Evolutionary conservation across 2,888 invertebrate genomes (phyloP).

Genomic region (Coleophora flavipennella): DNA sequence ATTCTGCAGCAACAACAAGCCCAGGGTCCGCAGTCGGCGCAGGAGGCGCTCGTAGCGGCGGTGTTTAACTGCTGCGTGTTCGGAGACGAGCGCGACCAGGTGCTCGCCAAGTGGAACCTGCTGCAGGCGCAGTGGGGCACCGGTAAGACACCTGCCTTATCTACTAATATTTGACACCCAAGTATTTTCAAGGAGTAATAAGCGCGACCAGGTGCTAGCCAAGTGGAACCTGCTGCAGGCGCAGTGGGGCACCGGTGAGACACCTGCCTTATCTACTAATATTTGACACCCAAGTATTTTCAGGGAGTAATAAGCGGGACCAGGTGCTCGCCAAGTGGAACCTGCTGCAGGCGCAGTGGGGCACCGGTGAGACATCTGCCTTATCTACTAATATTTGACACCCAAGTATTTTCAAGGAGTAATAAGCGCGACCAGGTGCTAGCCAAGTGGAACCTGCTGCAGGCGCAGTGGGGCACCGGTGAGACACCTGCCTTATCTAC

Average conservation of each 20-base stretch:
- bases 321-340: slow-evolving; percentile 95
- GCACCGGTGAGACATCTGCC: slow-evolving; percentile 72
- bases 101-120: slow-evolving; percentile 95
- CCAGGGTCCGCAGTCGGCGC: slow-evolving; percentile 70
- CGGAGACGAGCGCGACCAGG: slow-evolving; percentile 95
- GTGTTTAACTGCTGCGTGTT: slow-evolving; percentile 87
- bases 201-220: slow-evolving; percentile 92
- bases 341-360: slow-evolving; percentile 92
- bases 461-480: slow-evolving; percentile 91
- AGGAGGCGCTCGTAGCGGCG: slow-evolving; percentile 81
- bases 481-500: not conserved
- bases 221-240: slow-evolving; percentile 97
- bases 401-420: too few relatives aligned
- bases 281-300: too few relatives aligned
- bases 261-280: too few relatives aligned
- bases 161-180: too few relatives aligned
- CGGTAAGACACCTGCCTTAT: slow-evolving; percentile 52
- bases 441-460: slow-evolving; percentile 95
- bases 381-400: too few relatives aligned
- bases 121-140: slow-evolving; percentile 92
- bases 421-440: slow-evolving; percentile 93
- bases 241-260: slow-evolving; percentile 85
- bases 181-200: too few relatives aligned
- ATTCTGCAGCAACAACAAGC: slow-evolving; percentile 55
- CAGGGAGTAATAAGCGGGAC: too few relatives aligned